phyloP scores from a whole-genome alignment of 1,140 invertebrate genomes.

The Brevipalpus yothersi region DNA sequence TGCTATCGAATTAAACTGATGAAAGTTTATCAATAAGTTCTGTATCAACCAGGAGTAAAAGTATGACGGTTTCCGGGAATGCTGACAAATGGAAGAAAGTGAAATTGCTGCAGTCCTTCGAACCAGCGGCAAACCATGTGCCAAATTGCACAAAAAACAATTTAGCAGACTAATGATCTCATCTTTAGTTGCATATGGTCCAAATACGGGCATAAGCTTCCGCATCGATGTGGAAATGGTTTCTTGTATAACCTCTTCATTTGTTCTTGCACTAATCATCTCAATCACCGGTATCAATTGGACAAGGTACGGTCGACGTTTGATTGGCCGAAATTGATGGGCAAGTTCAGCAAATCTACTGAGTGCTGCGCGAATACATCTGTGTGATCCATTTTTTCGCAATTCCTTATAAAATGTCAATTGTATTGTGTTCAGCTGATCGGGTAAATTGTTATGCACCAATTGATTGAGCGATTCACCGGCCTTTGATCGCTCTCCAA shows the following conservation, averaged over 20 bases:
- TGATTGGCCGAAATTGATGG: slow-evolving; percentile 34
- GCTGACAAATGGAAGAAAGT: slow-evolving; percentile 33
- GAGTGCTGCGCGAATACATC: slow-evolving; percentile 40
- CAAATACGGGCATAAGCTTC: slow-evolving; percentile 39
- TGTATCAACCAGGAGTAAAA: slow-evolving; percentile 33
- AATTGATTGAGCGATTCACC: slow-evolving; percentile 44
- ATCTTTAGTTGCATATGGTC: slow-evolving; percentile 42
- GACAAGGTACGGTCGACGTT: slow-evolving; percentile 44
- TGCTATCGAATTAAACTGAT: background rate
- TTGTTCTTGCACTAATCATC: slow-evolving; percentile 32
- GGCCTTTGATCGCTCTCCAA: slow-evolving; percentile 47
- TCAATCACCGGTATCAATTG: slow-evolving; percentile 42
- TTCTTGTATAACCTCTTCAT: slow-evolving; percentile 44
- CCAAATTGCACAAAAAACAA: slow-evolving; percentile 36
- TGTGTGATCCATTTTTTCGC: slow-evolving; percentile 40
- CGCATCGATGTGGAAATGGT: slow-evolving; percentile 36
- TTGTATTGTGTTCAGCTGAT: slow-evolving; percentile 39
- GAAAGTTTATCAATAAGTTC: slow-evolving; percentile 15
- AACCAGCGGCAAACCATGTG: slow-evolving; percentile 29
- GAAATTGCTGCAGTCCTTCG: slow-evolving; percentile 35
- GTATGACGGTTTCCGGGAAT: slow-evolving; percentile 32
- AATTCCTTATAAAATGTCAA: slow-evolving; percentile 57
- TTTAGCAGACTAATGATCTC: slow-evolving; percentile 39
- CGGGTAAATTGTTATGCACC: slow-evolving; percentile 29
- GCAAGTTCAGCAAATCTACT: slow-evolving; percentile 44